phyloP scores from a whole-genome alignment of 2,888 invertebrate genomes.

The Diarsia mendica region DNA sequence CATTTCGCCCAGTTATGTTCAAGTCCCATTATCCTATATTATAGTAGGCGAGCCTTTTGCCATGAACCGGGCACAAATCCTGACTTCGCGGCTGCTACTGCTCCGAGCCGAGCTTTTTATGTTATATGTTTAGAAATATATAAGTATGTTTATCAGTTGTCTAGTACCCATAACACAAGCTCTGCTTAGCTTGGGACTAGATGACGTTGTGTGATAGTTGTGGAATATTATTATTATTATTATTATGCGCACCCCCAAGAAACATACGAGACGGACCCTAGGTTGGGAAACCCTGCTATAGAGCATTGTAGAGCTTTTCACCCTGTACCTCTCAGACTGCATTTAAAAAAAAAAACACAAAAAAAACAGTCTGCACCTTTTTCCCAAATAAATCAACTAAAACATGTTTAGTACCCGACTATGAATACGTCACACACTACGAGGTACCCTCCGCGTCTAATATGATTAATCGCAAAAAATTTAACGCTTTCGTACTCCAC shows the following conservation, averaged over 20 bases:
- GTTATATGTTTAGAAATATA: no score
- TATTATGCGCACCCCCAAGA: no score
- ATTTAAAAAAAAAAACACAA: background rate
- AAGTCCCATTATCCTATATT: no score
- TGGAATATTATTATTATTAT: no score
- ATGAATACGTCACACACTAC: constrained; percentile 48
- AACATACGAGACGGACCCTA: no score
- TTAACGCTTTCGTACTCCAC: constrained; percentile 73
- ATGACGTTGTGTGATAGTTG: no score
- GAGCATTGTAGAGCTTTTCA: background rate
- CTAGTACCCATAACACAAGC: no score
- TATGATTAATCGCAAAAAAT: constrained; percentile 77
- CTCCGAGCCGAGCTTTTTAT: no score
- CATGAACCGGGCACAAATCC: background rate
- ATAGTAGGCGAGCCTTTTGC: background rate
- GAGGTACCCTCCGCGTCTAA: constrained; percentile 63
- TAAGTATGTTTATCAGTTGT: no score
- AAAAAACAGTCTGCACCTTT: background rate
- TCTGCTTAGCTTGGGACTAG: no score
- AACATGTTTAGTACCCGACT: constrained; percentile 32
- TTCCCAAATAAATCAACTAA: background rate
- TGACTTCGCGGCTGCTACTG: background rate
- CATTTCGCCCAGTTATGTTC: no score
- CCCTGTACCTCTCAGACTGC: background rate
- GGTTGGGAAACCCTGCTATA: background rate